Percentiles rank a stretch among this genome's conserved stretches.
These are phyloP conservation scores for Andricus quercusramuli DNA, from an alignment of 2,888 invertebrate species.

Conservation along the genomic window DNA sequence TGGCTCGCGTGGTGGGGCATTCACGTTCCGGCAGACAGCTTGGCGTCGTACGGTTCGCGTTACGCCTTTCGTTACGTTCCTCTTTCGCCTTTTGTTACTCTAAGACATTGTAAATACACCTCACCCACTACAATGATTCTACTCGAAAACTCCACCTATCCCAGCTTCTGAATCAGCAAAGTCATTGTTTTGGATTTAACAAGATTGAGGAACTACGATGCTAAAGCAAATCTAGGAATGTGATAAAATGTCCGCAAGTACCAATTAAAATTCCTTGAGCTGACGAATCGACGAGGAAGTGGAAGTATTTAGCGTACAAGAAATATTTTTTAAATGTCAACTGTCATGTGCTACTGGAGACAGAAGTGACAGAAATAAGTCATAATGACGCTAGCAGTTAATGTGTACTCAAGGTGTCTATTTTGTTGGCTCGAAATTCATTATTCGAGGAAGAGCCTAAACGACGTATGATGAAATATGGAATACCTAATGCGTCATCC, in stretches of 20 bases:
- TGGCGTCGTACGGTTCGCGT: slow-evolving; percentile 77
- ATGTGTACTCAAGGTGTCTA: background rate
- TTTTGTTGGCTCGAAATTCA: background rate
- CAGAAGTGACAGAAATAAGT: slow-evolving; percentile 28
- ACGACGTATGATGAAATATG: slow-evolving; percentile 15
- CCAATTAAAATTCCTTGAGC: background rate
- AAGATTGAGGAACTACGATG: background rate
- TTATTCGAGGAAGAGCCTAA: slow-evolving; percentile 20
- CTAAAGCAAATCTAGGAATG: background rate
- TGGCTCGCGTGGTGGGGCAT: slow-evolving; percentile 57
- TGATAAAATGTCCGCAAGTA: background rate
- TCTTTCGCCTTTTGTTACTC: slow-evolving; percentile 50
- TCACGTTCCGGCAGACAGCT: slow-evolving; percentile 77
- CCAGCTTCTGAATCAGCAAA: background rate
- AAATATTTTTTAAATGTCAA: slow-evolving; percentile 7
- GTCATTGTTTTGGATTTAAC: background rate
- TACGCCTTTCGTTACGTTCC: slow-evolving; percentile 53
- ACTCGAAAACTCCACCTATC: background rate
- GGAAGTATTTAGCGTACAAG: background rate
- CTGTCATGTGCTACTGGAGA: background rate
- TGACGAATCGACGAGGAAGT: background rate
- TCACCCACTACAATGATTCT: background rate
- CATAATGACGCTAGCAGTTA: background rate
- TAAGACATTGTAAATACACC: background rate
- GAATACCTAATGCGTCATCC: background rate